phyloP scores from a whole-genome alignment of 2,888 invertebrate species.

The Deilephila porcellus region DNA sequence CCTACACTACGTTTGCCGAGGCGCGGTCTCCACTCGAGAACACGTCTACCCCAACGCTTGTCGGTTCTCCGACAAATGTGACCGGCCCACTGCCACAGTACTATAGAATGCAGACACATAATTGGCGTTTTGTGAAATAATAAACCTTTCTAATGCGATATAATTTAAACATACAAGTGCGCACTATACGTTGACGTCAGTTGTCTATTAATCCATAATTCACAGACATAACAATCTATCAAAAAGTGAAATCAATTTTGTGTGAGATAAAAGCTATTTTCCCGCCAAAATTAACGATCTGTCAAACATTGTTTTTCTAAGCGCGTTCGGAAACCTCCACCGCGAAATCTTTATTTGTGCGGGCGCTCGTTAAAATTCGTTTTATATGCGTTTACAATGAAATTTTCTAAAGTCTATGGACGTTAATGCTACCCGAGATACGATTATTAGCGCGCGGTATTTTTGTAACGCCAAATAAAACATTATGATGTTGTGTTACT shows the following conservation, averaged over 20 bases:
- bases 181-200: neutral
- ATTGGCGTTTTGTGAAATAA: neutral
- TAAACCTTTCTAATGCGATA: neutral
- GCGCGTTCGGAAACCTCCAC: slow-evolving; percentile 36
- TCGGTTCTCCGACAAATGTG: no score
- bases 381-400: slow-evolving; percentile 34
- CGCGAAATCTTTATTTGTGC: slow-evolving; percentile 28
- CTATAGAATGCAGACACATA: no score
- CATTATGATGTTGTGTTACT: slow-evolving; percentile 30
- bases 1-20: no score
- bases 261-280: slow-evolving; percentile 29
- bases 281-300: slow-evolving; percentile 40
- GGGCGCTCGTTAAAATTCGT: slow-evolving; percentile 32
- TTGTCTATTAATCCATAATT: neutral
- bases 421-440: slow-evolving; percentile 34
- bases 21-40: no score
- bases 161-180: neutral
- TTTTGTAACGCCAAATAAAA: slow-evolving; percentile 30
- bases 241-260: neutral
- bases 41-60: no score
- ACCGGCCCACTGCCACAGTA: no score
- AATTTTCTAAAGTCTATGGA: slow-evolving; percentile 33
- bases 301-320: slow-evolving; percentile 39
- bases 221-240: slow-evolving; percentile 1
- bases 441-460: slow-evolving; percentile 30